A percentile compares a stretch with the other conserved stretches of the same genome.
Conservation (phyloP, 2,888 invertebrate genomes). For the Heliconius cydno region DNA sequence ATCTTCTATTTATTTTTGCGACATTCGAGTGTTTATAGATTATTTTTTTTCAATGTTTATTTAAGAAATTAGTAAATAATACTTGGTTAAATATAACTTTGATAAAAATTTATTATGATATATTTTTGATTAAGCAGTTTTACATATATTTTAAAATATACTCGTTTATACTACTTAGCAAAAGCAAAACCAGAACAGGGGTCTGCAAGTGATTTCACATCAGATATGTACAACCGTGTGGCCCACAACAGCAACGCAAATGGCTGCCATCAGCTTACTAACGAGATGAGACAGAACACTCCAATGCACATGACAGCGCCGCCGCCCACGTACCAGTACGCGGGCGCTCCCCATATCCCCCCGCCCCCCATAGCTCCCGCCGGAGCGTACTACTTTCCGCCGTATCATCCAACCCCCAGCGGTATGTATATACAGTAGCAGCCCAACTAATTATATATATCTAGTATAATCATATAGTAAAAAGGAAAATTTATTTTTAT, state of each 20-base stretch:
- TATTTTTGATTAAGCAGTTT: neutral
- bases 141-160: neutral
- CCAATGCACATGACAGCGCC: neutral
- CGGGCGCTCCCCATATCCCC: neutral
- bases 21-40: too few species aligned
- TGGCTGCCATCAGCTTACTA: conserved; percentile 12
- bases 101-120: too few species aligned
- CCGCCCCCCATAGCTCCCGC: neutral
- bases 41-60: too few species aligned
- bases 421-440: neutral
- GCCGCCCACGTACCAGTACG: neutral
- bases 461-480: too few species aligned
- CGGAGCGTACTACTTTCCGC: neutral
- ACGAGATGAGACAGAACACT: conserved; percentile 1
- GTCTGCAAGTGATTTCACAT: neutral
- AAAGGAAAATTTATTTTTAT: too few species aligned
- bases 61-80: too few species aligned
- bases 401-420: neutral
- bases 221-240: neutral
- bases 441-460: too few species aligned
- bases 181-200: neutral
- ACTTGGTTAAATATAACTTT: too few species aligned
- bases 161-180: neutral
- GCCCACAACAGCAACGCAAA: neutral
- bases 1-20: too few species aligned